phyloP scores from a whole-genome alignment of 2,797 vertebrate genomes.

The Parauchenoglanis ngamensis region DNA sequence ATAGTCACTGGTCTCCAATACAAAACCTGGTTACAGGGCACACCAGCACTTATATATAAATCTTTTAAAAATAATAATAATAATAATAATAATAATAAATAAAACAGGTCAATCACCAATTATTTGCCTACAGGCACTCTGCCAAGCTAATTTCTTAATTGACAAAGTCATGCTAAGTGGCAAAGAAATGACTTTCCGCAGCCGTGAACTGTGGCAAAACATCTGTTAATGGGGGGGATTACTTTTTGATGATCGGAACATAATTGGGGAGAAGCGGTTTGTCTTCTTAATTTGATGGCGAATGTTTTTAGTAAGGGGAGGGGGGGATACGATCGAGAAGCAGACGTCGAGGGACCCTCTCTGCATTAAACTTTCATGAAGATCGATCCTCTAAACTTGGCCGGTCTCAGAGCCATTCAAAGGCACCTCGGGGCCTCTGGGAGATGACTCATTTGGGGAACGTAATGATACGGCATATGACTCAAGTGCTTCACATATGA shows the following conservation, averaged over 20 bases:
- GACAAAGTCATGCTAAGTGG: conserved; percentile 28
- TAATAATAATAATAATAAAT: too few relatives aligned
- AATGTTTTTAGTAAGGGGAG: neutral
- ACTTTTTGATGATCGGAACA: conserved; percentile 46
- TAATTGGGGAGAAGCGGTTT: conserved; percentile 31
- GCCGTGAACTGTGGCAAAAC: conserved; percentile 37
- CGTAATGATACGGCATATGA: neutral
- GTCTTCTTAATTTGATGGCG: conserved; percentile 44
- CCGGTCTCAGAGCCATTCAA: conserved; percentile 32
- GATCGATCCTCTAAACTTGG: conserved; percentile 48
- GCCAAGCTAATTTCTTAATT: conserved; percentile 42
- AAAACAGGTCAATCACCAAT: conserved; percentile 17
- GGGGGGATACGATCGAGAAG: neutral
- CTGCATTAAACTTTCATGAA: conserved; percentile 55
- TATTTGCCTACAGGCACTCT: conserved; percentile 38
- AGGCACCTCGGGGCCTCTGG: conserved; percentile 25
- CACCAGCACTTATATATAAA: neutral
- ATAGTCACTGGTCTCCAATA: neutral
- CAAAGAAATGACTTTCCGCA: conserved; percentile 28
- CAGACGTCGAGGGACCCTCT: conserved; percentile 42
- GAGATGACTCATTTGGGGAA: conserved; percentile 40
- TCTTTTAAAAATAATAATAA: neutral
- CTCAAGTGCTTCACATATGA: conserved; percentile 7
- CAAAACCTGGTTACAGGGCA: neutral
- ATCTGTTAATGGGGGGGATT: conserved; percentile 51